Evolutionary conservation across 64 coral and sea anemone genomes (phyloP).

Genomic region (Dendrophyllia cribrosa): DNA sequence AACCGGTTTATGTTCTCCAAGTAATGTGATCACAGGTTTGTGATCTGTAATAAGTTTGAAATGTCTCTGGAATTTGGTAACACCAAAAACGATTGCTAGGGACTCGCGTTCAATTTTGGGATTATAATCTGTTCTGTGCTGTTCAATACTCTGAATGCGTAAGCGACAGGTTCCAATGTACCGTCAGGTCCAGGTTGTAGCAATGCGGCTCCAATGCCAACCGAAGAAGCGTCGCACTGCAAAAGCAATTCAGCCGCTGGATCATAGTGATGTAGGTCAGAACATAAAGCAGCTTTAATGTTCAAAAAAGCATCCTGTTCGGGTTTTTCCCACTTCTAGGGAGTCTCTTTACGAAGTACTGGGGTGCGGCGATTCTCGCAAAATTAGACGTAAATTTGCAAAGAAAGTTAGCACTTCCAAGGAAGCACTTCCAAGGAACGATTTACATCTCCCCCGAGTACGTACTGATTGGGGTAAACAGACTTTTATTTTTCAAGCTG

Average conservation of each 20-base stretch:
- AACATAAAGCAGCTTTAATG: slow-evolving; percentile 36
- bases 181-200: slow-evolving; percentile 40
- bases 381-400: slow-evolving; percentile 53
- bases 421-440: no score
- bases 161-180: slow-evolving; percentile 35
- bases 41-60: slow-evolving; percentile 58
- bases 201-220: slow-evolving; percentile 27
- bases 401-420: slow-evolving; percentile 44
- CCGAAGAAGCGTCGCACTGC: slow-evolving; percentile 54
- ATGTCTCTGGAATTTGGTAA: slow-evolving; percentile 46
- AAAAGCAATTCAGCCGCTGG: slow-evolving; percentile 34
- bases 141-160: slow-evolving; percentile 40
- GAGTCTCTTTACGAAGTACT: slow-evolving; percentile 49
- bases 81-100: slow-evolving; percentile 56
- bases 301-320: slow-evolving; percentile 42
- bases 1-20: slow-evolving; percentile 37
- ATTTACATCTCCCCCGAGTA: no score
- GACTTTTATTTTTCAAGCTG: no score
- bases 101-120: slow-evolving; percentile 51
- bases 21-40: slow-evolving; percentile 13
- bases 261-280: slow-evolving; percentile 51
- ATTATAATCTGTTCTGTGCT: slow-evolving; percentile 59
- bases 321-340: slow-evolving; percentile 50
- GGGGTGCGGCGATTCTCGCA: slow-evolving; percentile 39
- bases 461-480: no score